Base-by-base conservation (phyloP, 2,888 invertebrate species). In the Papilio elwesi region DNA sequence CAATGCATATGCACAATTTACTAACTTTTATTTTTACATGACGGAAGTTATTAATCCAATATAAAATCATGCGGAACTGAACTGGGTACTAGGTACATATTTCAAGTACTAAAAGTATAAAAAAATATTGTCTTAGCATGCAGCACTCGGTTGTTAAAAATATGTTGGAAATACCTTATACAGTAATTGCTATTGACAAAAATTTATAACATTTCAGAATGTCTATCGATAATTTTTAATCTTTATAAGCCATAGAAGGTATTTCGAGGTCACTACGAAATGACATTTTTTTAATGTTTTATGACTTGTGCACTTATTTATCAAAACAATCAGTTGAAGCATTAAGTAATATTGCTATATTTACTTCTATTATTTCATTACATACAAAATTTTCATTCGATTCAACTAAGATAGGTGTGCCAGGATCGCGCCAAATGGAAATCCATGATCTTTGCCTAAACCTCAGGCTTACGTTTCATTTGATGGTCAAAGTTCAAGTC, bases 51-150 rank as follows among this genome's bases (percentile, higher is more conserved):
- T 43, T 62, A 59, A 13, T 59, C 13, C 12, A 67, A 55, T 16
- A 68, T 9, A 48, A 52, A 53, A 55, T 68, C 48, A 68, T 48
- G 55, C 55, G 68, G 68, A 67, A 68, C 53, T 15, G 38, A 36
- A 26, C 67, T 43, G 13, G 11, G 26, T 52, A 5, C 43, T 43
- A 38, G 43, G 43, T 67, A 43, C 38, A 10, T 53, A 43, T 67
- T 55, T 67, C 52, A 52, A 36, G 13, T 53, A 38, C n/a, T 53
- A 52, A 53, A 51, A 16, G 36, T 26, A 13, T 51, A 49, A 65
- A 51, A 59, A 66, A 66, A 66, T 43, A 38, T 53, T 38, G 38
- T 59, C 59, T 43, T 43, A 38, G 15, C 43, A 10, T 10, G 9
- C 43, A 62, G 59, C 43, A 43, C 15, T 62, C 1, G n/a, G 12